Percentiles rank a stretch among this genome's conserved stretches.
These are phyloP conservation scores for Sinella curviseta DNA, from an alignment of 1,140 invertebrate genomes.

Conservation along the genomic window DNA sequence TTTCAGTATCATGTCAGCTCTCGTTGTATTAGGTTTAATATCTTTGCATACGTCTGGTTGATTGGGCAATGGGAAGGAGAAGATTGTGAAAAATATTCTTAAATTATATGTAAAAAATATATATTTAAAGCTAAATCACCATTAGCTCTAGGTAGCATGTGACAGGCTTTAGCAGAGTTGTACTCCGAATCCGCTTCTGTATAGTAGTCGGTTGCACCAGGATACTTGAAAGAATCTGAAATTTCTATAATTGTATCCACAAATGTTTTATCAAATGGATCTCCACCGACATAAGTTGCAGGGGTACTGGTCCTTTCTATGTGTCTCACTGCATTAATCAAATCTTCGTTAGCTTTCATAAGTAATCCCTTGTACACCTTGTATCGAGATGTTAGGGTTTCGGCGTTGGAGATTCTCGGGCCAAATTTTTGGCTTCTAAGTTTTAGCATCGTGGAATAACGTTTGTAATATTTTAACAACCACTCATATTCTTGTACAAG, in stretches of 20 bases:
- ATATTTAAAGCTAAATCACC: background rate
- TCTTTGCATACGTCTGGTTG: background rate
- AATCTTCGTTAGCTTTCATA: background rate
- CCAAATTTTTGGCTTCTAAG: background rate
- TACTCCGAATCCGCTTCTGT: background rate
- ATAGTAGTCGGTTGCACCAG: background rate
- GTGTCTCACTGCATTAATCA: background rate
- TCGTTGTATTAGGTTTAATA: background rate
- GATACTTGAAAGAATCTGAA: background rate
- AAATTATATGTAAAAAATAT: background rate
- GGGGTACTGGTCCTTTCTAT: background rate
- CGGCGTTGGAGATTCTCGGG: background rate
- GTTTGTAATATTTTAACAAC: background rate
- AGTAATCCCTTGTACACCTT: background rate
- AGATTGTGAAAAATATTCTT: background rate
- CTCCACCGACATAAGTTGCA: no score
- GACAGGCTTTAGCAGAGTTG: background rate
- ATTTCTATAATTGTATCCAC: background rate
- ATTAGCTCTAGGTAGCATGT: background rate
- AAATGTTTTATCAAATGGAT: background rate
- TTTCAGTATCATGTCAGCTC: background rate
- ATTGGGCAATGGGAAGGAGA: background rate
- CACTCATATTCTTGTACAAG: background rate
- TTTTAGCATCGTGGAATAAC: background rate
- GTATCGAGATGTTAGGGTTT: background rate